Percentiles rank a stretch among this genome's conserved stretches.
phyloP scores from a whole-genome alignment of 2,888 invertebrate species.

The Linnaemya vulpina region DNA sequence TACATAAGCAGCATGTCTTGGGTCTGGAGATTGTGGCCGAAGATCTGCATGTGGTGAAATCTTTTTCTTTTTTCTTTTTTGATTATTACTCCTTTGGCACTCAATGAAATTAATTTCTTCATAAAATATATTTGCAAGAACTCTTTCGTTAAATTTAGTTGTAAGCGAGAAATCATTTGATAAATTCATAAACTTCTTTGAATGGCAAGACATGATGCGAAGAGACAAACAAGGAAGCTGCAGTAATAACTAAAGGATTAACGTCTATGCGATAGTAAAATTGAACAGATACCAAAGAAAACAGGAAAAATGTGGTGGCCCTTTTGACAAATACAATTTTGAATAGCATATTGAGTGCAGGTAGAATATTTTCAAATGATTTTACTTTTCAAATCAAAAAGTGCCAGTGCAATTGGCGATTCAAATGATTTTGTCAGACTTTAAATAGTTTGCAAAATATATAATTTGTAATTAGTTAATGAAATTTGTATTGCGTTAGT shows the following conservation, averaged over 20 bases:
- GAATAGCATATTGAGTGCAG: no score
- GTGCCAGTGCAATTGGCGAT: no score
- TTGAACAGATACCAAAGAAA: not conserved
- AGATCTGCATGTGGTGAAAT: not conserved
- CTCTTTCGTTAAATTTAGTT: not conserved
- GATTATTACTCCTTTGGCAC: not conserved
- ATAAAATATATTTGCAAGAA: not conserved
- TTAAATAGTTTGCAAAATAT: no score
- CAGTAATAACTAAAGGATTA: not conserved
- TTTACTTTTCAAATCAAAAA: no score
- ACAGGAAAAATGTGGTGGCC: not conserved
- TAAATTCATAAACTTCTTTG: not conserved
- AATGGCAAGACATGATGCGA: not conserved
- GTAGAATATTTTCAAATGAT: no score
- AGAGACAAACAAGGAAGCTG: slow-evolving; percentile 19
- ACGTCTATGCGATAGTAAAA: not conserved
- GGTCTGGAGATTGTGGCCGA: not conserved
- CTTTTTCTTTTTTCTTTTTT: not conserved
- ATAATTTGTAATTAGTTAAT: no score
- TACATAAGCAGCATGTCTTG: slow-evolving; percentile 41
- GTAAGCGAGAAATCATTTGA: slow-evolving; percentile 29
- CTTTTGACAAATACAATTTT: not conserved
- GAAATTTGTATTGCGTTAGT: no score
- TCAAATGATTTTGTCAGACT: no score
- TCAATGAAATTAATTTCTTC: not conserved